Percentiles rank a stretch among this genome's conserved stretches.
Conservation (phyloP, 2,113 vertebrate genomes). For the Burhinus oedicnemus region DNA sequence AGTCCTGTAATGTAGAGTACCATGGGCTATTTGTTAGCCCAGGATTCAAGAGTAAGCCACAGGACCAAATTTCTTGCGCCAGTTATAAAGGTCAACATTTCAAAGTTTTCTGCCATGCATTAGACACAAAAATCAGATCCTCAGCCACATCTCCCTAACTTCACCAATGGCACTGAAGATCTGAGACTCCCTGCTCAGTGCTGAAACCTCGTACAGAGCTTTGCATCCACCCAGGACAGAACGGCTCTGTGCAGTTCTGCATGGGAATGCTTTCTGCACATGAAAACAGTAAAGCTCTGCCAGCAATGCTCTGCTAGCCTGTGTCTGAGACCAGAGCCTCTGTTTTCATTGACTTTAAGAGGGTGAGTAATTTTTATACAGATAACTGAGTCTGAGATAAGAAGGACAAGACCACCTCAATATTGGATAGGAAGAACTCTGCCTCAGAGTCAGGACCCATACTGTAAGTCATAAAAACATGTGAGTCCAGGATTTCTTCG, state of each 20-base stretch:
- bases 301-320: neutral
- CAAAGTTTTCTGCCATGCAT: neutral
- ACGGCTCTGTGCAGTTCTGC: neutral
- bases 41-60: neutral
- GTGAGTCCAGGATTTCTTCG: neutral
- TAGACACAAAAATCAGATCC: neutral
- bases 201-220: neutral
- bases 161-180: neutral
- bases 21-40: neutral
- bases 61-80: neutral
- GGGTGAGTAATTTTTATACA: neutral
- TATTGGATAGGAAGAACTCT: neutral
- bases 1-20: neutral
- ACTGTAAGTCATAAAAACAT: neutral
- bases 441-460: neutral
- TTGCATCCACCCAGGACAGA: neutral
- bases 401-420: neutral
- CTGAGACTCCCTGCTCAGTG: neutral
- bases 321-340: neutral
- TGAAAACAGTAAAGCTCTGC: neutral
- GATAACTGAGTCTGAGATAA: neutral
- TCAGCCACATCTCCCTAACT: neutral
- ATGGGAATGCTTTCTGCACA: neutral
- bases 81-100: neutral
- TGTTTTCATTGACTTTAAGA: neutral